Conservation (phyloP, 2,797 vertebrate genomes). For the Hydrocynus forskahlii region DNA sequence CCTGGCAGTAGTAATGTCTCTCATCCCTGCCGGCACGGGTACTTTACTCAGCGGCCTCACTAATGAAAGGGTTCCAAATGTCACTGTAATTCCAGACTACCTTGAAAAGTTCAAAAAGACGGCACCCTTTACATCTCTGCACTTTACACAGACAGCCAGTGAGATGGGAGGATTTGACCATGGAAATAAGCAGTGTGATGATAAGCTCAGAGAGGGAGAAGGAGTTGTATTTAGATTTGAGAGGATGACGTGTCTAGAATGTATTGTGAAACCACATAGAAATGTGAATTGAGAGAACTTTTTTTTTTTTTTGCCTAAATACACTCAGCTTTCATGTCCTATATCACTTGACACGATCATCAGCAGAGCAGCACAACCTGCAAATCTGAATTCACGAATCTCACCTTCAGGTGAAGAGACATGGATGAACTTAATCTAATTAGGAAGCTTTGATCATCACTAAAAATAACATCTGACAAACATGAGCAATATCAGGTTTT, state of each 20-base stretch:
- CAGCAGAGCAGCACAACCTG: constrained; percentile 2
- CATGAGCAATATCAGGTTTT: constrained; percentile 46
- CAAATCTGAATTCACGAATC: constrained; percentile 13
- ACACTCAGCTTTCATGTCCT: background rate
- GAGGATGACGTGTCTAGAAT: background rate
- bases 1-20: constrained; percentile 21
- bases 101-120: constrained; percentile 65
- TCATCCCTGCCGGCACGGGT: constrained; percentile 25
- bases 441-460: constrained; percentile 55
- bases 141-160: constrained; percentile 46
- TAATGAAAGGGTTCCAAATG: constrained; percentile 70
- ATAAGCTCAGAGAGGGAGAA: background rate
- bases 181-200: constrained; percentile 20
- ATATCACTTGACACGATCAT: background rate
- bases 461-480: constrained; percentile 52
- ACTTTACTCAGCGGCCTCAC: constrained; percentile 54
- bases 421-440: constrained; percentile 49
- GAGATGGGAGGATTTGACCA: constrained; percentile 35
- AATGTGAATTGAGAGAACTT: background rate
- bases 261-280: background rate
- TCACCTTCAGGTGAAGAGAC: constrained; percentile 41
- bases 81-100: constrained; percentile 62
- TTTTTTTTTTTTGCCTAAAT: background rate
- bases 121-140: constrained; percentile 51
- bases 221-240: background rate